phyloP scores from a whole-genome alignment of 2,888 invertebrate species.

The Nomada ruficornis region DNA sequence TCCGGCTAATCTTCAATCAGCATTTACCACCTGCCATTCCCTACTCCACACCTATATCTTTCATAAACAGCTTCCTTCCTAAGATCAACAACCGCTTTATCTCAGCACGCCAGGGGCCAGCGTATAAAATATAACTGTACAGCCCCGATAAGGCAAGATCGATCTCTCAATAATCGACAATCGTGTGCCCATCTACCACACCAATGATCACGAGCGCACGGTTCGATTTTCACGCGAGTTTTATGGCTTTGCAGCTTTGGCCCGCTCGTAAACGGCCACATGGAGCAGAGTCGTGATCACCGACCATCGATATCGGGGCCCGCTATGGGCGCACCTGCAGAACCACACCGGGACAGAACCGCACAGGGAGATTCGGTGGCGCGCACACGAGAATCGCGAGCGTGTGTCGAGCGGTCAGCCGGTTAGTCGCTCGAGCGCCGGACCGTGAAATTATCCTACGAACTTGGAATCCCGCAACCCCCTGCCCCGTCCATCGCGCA shows the following conservation, averaged over 20 bases:
- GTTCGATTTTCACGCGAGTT: slow-evolving; percentile 9
- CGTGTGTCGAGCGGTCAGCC: slow-evolving; percentile 73
- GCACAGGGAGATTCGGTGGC: slow-evolving; percentile 16
- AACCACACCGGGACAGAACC: slow-evolving; percentile 35
- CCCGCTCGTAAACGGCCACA: slow-evolving; percentile 2
- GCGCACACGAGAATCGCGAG: slow-evolving; percentile 44
- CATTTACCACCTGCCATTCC: background rate
- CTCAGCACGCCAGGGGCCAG: too few species aligned
- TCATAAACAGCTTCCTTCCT: background rate
- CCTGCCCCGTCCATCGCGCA: background rate
- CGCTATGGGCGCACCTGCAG: slow-evolving; percentile 41
- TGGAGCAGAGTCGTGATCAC: background rate
- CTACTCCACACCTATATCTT: background rate
- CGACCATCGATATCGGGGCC: background rate
- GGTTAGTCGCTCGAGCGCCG: slow-evolving; percentile 81
- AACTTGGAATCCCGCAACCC: slow-evolving; percentile 71
- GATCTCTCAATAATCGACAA: background rate
- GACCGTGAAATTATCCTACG: slow-evolving; percentile 82
- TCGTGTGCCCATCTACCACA: background rate
- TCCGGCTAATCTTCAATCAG: background rate
- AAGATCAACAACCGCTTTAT: background rate
- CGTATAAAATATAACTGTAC: background rate
- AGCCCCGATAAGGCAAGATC: background rate
- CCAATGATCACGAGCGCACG: background rate
- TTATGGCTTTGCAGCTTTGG: slow-evolving; percentile 39